Evolutionary conservation across 2,888 invertebrate species (phyloP).

Genomic region (Acronicta alni): DNA sequence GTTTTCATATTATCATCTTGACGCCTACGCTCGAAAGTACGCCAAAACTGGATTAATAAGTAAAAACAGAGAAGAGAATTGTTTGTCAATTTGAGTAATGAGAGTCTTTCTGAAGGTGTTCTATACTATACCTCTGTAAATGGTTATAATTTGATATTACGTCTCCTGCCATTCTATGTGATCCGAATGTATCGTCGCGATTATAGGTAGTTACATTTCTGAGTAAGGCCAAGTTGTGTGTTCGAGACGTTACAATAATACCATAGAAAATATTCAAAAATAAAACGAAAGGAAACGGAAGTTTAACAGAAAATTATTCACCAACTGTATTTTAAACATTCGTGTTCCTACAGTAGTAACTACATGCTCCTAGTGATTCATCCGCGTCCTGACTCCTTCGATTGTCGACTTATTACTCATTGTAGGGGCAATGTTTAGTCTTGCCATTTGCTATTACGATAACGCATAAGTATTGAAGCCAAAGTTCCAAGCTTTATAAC

Average conservation of each 20-base stretch:
- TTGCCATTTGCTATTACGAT: constrained; percentile 52
- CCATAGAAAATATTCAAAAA: constrained; percentile 17
- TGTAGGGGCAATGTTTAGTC: constrained; percentile 58
- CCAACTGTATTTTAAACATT: constrained; percentile 10
- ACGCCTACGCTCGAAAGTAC: no score
- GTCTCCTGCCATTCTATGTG: neutral
- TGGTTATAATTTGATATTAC: constrained; percentile 5
- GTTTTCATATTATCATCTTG: no score
- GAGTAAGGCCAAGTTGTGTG: constrained; percentile 16
- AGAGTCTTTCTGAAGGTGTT: no score
- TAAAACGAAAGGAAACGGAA: constrained; percentile 14
- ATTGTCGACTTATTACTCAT: constrained; percentile 57
- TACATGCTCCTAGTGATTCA: constrained; percentile 49
- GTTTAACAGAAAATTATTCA: constrained; percentile 22
- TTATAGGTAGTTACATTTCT: neutral
- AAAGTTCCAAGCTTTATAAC: constrained; percentile 41
- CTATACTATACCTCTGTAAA: no score
- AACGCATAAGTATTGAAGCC: constrained; percentile 38
- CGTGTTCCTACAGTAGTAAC: constrained; percentile 42
- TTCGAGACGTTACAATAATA: constrained; percentile 18
- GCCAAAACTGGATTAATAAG: no score
- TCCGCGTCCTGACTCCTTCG: constrained; percentile 39
- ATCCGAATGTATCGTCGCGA: constrained; percentile 24
- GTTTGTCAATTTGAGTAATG: no score
- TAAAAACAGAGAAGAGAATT: no score